phyloP scores from a whole-genome alignment of 2,113 vertebrate species.

The Rhinolophus sinicus region DNA sequence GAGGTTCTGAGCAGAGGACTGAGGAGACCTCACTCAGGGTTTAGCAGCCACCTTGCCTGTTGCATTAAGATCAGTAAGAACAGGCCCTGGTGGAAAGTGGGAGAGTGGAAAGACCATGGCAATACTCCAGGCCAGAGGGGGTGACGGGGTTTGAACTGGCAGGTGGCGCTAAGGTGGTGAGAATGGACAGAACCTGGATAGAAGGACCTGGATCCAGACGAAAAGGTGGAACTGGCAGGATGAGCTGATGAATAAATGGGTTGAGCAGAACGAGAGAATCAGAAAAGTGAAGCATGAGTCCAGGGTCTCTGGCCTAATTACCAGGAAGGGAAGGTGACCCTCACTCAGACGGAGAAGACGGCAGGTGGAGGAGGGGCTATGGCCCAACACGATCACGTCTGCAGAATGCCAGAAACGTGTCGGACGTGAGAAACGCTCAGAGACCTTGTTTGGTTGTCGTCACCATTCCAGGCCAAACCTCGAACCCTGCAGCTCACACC shows the following conservation, averaged over 20 bases:
- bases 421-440: neutral
- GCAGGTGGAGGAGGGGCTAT: neutral
- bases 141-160: too few species aligned
- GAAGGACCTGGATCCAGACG: neutral
- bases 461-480: neutral
- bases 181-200: too few species aligned
- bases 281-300: neutral
- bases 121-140: too few species aligned
- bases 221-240: neutral
- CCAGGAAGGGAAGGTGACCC: neutral
- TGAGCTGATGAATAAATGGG: fast-evolving
- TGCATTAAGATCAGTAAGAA: neutral
- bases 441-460: neutral
- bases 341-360: neutral
- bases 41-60: neutral
- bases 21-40: neutral
- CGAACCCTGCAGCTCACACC: neutral
- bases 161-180: neutral
- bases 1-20: neutral
- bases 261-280: neutral
- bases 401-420: neutral
- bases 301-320: neutral
- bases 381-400: neutral
- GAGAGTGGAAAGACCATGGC: neutral
- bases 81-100: neutral